Percentiles rank a stretch among this genome's conserved stretches.
These are phyloP conservation scores for Drosophila orosa DNA, from an alignment of 1,140 invertebrate species.

Conservation along the genomic window DNA sequence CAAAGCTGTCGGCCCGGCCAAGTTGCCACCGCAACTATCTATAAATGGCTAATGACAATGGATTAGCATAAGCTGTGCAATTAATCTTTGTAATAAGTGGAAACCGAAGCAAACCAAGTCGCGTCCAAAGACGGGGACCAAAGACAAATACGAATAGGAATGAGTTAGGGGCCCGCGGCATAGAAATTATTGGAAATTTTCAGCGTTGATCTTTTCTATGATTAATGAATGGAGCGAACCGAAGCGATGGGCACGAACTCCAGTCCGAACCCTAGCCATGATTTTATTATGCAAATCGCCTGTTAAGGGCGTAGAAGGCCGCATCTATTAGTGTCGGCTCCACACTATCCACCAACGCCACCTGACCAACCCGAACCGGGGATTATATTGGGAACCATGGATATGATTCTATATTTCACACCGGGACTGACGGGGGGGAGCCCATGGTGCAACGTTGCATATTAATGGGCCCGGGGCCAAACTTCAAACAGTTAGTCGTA, in stretches of 20 bases:
- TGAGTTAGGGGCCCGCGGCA: constrained; percentile 28
- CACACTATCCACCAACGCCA: constrained; percentile 31
- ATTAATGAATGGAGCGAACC: constrained; percentile 71
- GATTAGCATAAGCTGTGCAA: constrained; percentile 78
- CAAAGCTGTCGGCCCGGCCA: constrained; percentile 36
- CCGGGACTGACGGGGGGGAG: constrained; percentile 11
- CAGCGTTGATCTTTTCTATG: constrained; percentile 69
- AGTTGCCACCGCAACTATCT: constrained; percentile 70
- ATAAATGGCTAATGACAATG: constrained; percentile 79
- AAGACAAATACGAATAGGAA: constrained; percentile 50
- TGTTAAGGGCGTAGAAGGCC: constrained; percentile 71
- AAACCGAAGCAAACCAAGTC: constrained; percentile 59
- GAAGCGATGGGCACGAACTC: constrained; percentile 35
- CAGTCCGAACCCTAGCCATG: constrained; percentile 2
- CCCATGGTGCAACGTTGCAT: constrained; percentile 49
- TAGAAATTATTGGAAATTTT: constrained; percentile 75
- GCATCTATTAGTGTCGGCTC: constrained; percentile 74
- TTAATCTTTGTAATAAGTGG: constrained; percentile 80
- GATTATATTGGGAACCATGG: constrained; percentile 17
- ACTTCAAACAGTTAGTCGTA: constrained; percentile 68
- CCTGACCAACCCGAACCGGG: constrained; percentile 28
- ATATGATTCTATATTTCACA: constrained; percentile 36
- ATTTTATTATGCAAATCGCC: constrained; percentile 74
- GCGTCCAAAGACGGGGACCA: constrained; percentile 11
- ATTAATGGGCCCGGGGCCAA: constrained; percentile 54